phyloP scores from a whole-genome alignment of 2,888 invertebrate genomes.

The Trichacis sp. region DNA sequence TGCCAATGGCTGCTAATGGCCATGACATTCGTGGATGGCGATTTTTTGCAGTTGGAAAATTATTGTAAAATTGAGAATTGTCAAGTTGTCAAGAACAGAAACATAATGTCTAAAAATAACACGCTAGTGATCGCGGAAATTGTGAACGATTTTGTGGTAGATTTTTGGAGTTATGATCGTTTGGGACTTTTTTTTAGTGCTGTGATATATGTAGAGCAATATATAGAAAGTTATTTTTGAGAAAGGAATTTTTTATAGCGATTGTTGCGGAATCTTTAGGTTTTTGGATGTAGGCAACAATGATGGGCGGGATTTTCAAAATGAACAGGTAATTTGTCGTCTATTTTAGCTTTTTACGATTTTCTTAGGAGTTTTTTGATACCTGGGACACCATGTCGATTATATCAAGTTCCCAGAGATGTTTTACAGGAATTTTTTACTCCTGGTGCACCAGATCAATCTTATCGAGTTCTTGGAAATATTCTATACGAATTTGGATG shows the following conservation, averaged over 20 bases:
- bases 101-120: conserved; percentile 33
- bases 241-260: no score
- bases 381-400: no score
- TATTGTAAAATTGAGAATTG: no score
- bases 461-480: no score
- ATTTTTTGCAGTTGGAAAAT: no score
- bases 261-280: background rate
- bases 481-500: no score
- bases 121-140: conserved; percentile 4
- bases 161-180: background rate
- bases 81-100: no score
- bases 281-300: conserved; percentile 12
- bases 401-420: no score
- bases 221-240: background rate
- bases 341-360: background rate
- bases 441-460: no score
- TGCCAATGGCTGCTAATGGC: no score
- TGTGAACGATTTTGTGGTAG: conserved; percentile 27
- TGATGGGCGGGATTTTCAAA: conserved; percentile 14
- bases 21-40: no score
- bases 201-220: background rate
- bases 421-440: no score
- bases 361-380: background rate
- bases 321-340: conserved; percentile 38
- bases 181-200: background rate